Base-by-base conservation (phyloP, 2,888 invertebrate genomes). In the Chromoteleia sp. region DNA sequence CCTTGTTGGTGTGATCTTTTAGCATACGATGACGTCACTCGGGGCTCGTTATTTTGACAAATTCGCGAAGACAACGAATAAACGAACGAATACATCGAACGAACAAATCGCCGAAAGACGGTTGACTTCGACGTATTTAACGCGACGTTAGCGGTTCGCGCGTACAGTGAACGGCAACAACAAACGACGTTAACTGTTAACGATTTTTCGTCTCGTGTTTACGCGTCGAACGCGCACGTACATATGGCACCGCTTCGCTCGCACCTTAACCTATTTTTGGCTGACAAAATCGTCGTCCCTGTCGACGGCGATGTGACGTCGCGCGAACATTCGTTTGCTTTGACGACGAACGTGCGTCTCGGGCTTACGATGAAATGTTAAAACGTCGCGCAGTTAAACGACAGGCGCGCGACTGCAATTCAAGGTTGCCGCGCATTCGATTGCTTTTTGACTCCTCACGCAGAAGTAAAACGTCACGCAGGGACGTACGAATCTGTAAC, bases 1-100 rank as follows among this genome's bases (percentile, higher is more conserved):
- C n/a, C n/a, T n/a, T n/a, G n/a, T n/a, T n/a, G n/a, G n/a, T n/a
- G n/a, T n/a, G n/a, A n/a, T n/a, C 30, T 15, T 58, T 39, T 39
- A 58, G 58, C 39, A 36, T 15, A 14, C 19, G 36, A 58, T 58
- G 58, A 58, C 58, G 58, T 58, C 58, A 58, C 25, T n/a, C 15
- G 58, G 2, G 5, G 0, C 15, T 7, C 1, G 6, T 25, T 58
- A 7, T 58, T 58, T 58, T 39, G 58, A 58, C 36, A 56, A 54
- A n/a, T 33, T 5, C 19, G 6, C 14, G 4, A 33, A 54, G 7
- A 5, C 2, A 30, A 50, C 19, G 1, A 54, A 12, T 1, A 33
- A 30, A 30, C 52, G 7, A 19, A 19, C 41, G 12, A 41, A 33
- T 33, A 33, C 1, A 33, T 33, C 33, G 12, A 39, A 39, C 12